A percentile compares a stretch with the other conserved stretches of the same genome.
These are phyloP conservation scores for Menidia beryllina DNA, from an alignment of 2,113 vertebrate species.

Conservation along the genomic window DNA sequence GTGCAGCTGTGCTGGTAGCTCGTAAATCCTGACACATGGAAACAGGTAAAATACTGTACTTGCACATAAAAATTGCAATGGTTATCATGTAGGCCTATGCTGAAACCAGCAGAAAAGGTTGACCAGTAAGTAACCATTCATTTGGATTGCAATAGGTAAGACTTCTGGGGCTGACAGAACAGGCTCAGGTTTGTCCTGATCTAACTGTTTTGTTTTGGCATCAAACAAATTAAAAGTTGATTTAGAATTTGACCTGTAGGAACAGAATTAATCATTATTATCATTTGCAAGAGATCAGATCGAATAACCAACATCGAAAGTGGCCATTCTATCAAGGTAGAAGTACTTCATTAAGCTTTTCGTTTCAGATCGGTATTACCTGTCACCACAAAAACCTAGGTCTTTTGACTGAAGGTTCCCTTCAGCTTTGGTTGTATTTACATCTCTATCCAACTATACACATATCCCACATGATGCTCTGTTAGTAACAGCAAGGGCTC, in stretches of 20 bases:
- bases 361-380: background rate
- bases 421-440: background rate
- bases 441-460: too few species aligned
- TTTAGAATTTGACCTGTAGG: background rate
- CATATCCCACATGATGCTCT: background rate
- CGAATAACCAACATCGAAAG: background rate
- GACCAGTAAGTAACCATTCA: conserved; percentile 2
- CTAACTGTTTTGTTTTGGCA: background rate
- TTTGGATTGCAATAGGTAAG: conserved; percentile 5
- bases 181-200: background rate
- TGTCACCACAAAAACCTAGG: background rate
- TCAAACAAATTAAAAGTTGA: background rate
- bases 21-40: conserved; percentile 35
- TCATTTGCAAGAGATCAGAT: background rate
- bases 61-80: background rate
- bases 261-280: background rate
- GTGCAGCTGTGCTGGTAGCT: conserved; percentile 17
- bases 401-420: background rate
- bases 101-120: background rate
- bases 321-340: background rate
- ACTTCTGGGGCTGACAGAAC: background rate
- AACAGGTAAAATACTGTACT: conserved; percentile 15
- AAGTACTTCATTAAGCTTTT: background rate
- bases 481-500: background rate
- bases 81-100: conserved; percentile 3